A percentile compares a stretch with the other conserved stretches of the same genome.
Evolutionary conservation across 2,888 invertebrate genomes (phyloP).

Genomic region (Platycnemis pennipes): DNA sequence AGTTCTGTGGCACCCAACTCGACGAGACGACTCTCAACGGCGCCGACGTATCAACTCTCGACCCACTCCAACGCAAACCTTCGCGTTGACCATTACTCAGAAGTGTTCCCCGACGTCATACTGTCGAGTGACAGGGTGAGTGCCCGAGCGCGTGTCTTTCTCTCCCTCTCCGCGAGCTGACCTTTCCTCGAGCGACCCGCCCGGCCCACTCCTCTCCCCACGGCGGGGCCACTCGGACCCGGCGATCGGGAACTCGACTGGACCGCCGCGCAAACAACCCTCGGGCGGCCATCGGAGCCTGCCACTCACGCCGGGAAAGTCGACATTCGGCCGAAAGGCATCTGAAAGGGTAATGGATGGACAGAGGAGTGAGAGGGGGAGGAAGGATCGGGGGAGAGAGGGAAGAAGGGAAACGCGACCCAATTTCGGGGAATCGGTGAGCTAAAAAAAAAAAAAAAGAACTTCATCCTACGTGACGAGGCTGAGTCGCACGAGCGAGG

Average conservation of each 20-base stretch:
- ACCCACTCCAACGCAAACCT: not conserved
- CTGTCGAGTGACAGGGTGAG: not conserved
- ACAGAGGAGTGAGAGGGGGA: not conserved
- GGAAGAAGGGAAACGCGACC: not conserved
- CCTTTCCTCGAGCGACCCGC: not conserved
- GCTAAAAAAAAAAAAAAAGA: no score
- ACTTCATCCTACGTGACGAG: no score
- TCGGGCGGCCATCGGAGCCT: not conserved
- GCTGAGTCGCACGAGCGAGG: no score
- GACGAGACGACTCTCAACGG: not conserved
- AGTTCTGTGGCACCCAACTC: not conserved
- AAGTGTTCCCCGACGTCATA: no score
- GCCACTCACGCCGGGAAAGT: not conserved
- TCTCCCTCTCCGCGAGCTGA: not conserved
- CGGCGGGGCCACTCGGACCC: not conserved
- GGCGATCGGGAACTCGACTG: not conserved
- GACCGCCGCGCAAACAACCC: not conserved
- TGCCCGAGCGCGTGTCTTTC: not conserved
- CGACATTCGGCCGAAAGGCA: conserved; percentile 46
- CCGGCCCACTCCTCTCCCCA: no score
- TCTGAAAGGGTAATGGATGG: conserved; percentile 40
- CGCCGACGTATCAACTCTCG: not conserved
- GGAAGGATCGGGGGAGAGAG: not conserved
- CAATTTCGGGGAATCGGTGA: no score
- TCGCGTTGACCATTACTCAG: not conserved